These are phyloP conservation scores for Semnornis frantzii DNA, from an alignment of 2,113 vertebrate genomes.

Conservation along the genomic window DNA sequence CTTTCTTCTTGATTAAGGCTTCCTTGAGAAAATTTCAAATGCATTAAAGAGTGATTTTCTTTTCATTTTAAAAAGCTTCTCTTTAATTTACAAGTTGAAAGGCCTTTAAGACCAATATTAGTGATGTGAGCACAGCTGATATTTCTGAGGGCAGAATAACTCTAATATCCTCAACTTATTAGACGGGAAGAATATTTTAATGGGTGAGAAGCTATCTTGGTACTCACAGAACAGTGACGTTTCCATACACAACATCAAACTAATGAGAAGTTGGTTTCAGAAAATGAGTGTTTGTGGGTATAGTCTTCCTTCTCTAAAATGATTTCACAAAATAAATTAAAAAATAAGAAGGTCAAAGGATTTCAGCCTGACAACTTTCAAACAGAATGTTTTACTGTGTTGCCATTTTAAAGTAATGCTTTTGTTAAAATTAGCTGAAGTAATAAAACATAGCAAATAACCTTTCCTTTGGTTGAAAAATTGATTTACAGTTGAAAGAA, in stretches of 20 bases:
- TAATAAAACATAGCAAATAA: not conserved
- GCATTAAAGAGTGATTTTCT: not conserved
- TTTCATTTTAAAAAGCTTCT: conserved; percentile 15
- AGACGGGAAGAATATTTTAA: not conserved
- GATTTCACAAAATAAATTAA: not conserved
- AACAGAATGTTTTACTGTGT: not conserved
- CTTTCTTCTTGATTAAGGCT: conserved; percentile 16
- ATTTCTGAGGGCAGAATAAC: not conserved
- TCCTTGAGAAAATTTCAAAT: conserved; percentile 32
- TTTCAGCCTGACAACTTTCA: not conserved
- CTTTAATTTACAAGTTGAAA: conserved; percentile 39
- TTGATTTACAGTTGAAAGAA: not conserved
- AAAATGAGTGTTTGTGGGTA: not conserved
- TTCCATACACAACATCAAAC: not conserved
- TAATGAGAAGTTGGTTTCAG: not conserved
- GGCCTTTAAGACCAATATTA: conserved; percentile 7
- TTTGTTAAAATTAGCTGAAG: not conserved
- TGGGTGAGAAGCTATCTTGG: not conserved
- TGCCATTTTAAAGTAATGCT: not conserved
- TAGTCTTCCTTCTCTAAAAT: not conserved
- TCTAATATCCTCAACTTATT: not conserved
- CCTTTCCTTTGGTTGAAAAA: not conserved
- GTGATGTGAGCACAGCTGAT: not conserved
- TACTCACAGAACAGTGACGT: not conserved
- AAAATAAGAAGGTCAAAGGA: not conserved